These are phyloP conservation scores for Mythimna pallens DNA, from an alignment of 2,888 invertebrate genomes.

Conservation along the genomic window DNA sequence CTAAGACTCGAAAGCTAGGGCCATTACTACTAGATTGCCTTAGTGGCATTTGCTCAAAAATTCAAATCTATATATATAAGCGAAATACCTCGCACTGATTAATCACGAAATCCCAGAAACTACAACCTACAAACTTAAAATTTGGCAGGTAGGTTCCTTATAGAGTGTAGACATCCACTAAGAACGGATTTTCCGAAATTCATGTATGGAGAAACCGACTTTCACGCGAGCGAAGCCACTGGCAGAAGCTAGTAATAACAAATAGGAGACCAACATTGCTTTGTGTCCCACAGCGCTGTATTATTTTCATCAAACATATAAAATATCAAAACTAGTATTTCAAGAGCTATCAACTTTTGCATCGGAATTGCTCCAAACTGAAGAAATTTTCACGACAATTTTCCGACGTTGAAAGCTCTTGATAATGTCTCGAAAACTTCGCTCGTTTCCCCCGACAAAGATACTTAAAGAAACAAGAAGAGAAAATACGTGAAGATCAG, in stretches of 20 bases:
- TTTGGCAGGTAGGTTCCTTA: too few relatives aligned
- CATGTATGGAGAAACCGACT: too few relatives aligned
- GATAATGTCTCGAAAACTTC: constrained; percentile 75
- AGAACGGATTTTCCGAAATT: too few relatives aligned
- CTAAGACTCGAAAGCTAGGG: too few relatives aligned
- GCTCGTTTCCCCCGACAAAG: constrained; percentile 58
- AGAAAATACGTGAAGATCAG: not conserved
- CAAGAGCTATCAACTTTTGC: constrained; percentile 30
- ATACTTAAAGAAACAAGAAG: constrained; percentile 14
- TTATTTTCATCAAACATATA: not conserved
- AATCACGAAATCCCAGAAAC: too few relatives aligned
- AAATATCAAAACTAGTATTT: constrained; percentile 27
- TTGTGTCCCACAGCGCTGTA: not conserved
- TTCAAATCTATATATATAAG: not conserved
- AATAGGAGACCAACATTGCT: not conserved
- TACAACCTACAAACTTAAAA: too few relatives aligned
- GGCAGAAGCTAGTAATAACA: too few relatives aligned
- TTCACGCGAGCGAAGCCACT: too few relatives aligned
- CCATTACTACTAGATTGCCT: too few relatives aligned
- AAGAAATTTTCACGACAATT: constrained; percentile 74
- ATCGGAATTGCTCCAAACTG: constrained; percentile 70
- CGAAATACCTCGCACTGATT: too few relatives aligned
- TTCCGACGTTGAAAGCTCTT: constrained; percentile 74
- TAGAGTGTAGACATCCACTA: too few relatives aligned
- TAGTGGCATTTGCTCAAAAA: not conserved